Evolutionary conservation across 2,888 invertebrate genomes (phyloP).

Genomic region (Volucella inanis): DNA sequence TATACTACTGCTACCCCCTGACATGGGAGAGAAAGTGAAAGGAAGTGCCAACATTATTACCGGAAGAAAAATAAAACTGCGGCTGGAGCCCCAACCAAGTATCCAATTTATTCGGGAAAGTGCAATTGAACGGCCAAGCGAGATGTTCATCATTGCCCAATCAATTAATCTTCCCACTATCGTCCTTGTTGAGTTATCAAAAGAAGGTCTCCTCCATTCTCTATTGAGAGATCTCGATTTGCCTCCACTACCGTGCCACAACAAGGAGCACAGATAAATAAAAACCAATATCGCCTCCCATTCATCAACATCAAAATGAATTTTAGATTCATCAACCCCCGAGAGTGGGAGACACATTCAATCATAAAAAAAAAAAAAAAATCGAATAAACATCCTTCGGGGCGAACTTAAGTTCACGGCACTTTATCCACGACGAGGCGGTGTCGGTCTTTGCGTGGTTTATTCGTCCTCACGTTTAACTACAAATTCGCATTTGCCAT

Average conservation of each 20-base stretch:
- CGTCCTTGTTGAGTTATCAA: slow-evolving; percentile 46
- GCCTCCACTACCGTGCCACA: neutral
- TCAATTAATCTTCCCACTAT: slow-evolving; percentile 65
- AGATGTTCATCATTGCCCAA: slow-evolving; percentile 67
- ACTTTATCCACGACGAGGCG: slow-evolving; percentile 48
- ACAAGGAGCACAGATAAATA: neutral
- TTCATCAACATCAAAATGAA: slow-evolving; percentile 72
- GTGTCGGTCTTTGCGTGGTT: neutral
- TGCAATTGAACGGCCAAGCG: slow-evolving; percentile 15
- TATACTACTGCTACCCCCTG: slow-evolving; percentile 28
- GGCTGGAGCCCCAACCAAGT: neutral
- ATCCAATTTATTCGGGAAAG: slow-evolving; percentile 40
- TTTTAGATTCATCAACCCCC: slow-evolving; percentile 54
- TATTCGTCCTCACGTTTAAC: slow-evolving; percentile 58
- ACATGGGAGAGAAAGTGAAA: neutral
- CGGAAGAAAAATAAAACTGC: slow-evolving; percentile 2
- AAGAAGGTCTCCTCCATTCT: slow-evolving; percentile 9
- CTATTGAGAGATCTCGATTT: slow-evolving; percentile 13
- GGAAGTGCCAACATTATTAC: slow-evolving; percentile 18
- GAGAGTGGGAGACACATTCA: slow-evolving; percentile 53
- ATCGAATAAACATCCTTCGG: slow-evolving; percentile 19
- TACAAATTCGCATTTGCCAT: slow-evolving; percentile 65
- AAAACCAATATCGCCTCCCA: slow-evolving; percentile 55
- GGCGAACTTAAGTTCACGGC: slow-evolving; percentile 35
- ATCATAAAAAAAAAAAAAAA: slow-evolving; percentile 34